Evolutionary conservation across 1,140 invertebrate genomes (phyloP), one percentile per base, ranked within the genome.

Genomic region (Watersipora subatra): DNA sequence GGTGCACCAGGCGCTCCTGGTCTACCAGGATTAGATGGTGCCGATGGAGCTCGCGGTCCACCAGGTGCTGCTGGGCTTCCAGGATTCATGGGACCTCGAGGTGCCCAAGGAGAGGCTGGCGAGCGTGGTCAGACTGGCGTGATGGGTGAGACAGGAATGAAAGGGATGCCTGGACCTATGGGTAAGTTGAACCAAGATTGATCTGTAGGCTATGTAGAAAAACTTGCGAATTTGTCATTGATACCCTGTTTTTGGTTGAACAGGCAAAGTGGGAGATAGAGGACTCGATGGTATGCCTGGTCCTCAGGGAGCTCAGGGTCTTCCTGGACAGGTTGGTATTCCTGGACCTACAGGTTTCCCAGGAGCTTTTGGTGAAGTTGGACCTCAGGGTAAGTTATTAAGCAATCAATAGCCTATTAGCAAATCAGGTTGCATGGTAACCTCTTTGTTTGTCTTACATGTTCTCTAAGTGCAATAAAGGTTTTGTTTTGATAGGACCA

Each of bases 1-100:
- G 34, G 34, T 46, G 34, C 34, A 12, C 34, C 34, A 46, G 34
- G 34, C n/a, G n/a, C n/a, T 7, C 34, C 34, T 46, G 34, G 34
- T 46, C 34, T 46, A 46, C 34, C 34, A 46, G 34, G 34, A 12
- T 7, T 46, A 12, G 34, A 46, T 46, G 34, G 34, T 12, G 7
- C n/a, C n/a, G 34, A 46, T 46, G 34, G 34, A 46, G 34, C 7
- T 12, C 7, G 34, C 7, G 34, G 34, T n/a, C 7, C 34, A 46
- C 25, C 57, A 7, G 25, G n/a, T 59, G 12, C 3, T 12, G 22
- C 30, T 20, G 63, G 63, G 20, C n/a, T 7, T n/a, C 64, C 68
- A 58, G 76, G 76, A 58, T 66, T 70, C 22, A 65, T 61, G 24
- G 77, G 81, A 22, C 72, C 73, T 22, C 74, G 69, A 64, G 80